Evolutionary conservation across 2,888 invertebrate genomes (phyloP).

Genomic region (Cheilosia grossa): DNA sequence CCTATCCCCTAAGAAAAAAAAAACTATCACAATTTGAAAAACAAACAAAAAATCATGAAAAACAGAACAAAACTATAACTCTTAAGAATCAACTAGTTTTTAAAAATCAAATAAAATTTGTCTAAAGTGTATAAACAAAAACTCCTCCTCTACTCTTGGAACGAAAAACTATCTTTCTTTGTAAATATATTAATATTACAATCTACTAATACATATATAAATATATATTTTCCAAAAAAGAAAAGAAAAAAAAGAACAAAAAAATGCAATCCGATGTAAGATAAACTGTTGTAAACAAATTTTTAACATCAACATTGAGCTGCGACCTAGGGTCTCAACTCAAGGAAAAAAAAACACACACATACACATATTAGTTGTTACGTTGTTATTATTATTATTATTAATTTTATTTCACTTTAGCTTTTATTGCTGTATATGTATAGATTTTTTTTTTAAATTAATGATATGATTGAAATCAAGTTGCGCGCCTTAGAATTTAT

Average conservation of each 20-base stretch:
- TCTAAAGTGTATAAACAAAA: slow-evolving; percentile 51
- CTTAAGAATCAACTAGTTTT: slow-evolving; percentile 56
- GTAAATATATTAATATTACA: slow-evolving; percentile 62
- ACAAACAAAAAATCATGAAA: slow-evolving; percentile 54
- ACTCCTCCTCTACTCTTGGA: slow-evolving; percentile 36
- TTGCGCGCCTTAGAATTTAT: slow-evolving; percentile 63
- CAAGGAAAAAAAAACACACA: slow-evolving; percentile 35
- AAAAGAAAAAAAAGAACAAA: slow-evolving; percentile 48
- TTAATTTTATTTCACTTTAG: slow-evolving; percentile 51
- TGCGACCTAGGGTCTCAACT: slow-evolving; percentile 30
- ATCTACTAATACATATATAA: slow-evolving; percentile 64
- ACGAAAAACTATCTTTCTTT: slow-evolving; percentile 31
- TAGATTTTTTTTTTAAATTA: slow-evolving; percentile 41
- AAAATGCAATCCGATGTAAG: slow-evolving; percentile 72
- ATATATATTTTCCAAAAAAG: slow-evolving; percentile 76
- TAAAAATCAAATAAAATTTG: slow-evolving; percentile 48
- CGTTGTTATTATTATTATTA: slow-evolving; percentile 55
- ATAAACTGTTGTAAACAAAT: slow-evolving; percentile 71
- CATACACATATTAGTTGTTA: slow-evolving; percentile 55
- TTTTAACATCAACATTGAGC: slow-evolving; percentile 42
- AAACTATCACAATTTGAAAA: slow-evolving; percentile 57
- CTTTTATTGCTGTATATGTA: slow-evolving; percentile 61
- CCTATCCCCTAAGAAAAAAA: slow-evolving; percentile 39
- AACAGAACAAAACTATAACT: slow-evolving; percentile 71
- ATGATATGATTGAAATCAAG: slow-evolving; percentile 49